Evolutionary conservation across 2,797 vertebrate species (phyloP).

Genomic region (Chrysocyon brachyurus): DNA sequence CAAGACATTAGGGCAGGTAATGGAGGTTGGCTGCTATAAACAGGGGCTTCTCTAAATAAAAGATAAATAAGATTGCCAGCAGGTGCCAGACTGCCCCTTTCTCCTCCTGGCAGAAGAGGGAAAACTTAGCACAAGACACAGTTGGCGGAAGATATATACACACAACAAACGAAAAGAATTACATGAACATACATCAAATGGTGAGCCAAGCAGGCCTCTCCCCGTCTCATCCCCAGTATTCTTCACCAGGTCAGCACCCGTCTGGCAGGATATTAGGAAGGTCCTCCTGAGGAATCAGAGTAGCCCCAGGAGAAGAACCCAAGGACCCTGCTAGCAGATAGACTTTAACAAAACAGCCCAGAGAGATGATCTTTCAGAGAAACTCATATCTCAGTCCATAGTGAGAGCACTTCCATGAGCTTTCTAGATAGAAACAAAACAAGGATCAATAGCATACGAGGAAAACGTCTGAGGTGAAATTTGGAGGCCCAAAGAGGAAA

Average conservation of each 20-base stretch:
- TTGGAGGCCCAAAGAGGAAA: not conserved
- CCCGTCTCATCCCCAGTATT: not conserved
- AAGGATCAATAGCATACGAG: not conserved
- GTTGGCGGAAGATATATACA: not conserved
- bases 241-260: not conserved
- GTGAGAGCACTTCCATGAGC: not conserved
- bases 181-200: not conserved
- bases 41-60: not conserved
- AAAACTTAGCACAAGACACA: not conserved
- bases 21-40: not conserved
- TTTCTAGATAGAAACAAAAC: conserved; percentile 9
- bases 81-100: not conserved
- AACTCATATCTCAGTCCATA: not conserved
- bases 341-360: not conserved
- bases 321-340: not conserved
- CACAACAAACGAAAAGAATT: not conserved
- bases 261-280: not conserved
- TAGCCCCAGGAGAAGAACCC: not conserved
- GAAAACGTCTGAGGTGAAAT: not conserved
- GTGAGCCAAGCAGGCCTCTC: not conserved
- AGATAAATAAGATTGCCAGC: not conserved
- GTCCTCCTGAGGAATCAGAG: not conserved
- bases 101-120: not conserved
- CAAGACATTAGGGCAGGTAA: not conserved
- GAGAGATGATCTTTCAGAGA: not conserved